Evolutionary conservation across 1,140 invertebrate species (phyloP).

Genomic region (Trichonephila inaurata): DNA sequence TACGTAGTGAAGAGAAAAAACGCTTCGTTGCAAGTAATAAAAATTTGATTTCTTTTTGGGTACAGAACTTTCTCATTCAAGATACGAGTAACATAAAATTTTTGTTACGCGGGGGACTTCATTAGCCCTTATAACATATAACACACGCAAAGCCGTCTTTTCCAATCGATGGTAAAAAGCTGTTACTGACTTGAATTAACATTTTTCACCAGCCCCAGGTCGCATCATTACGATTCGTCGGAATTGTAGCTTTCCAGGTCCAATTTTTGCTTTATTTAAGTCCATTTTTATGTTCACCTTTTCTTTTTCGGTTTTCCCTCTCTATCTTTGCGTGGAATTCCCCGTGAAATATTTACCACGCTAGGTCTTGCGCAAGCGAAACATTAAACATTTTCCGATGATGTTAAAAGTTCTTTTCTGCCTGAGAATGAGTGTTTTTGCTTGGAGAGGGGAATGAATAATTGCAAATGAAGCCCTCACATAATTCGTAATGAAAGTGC

Average conservation of each 20-base stretch:
- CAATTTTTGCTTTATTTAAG: conserved; percentile 18
- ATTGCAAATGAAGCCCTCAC: background rate
- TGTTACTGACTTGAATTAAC: conserved; percentile 37
- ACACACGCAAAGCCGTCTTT: background rate
- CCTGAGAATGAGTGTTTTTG: background rate
- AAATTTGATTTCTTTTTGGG: background rate
- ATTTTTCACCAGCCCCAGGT: background rate
- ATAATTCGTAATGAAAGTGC: background rate
- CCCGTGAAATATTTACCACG: background rate
- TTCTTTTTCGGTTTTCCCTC: background rate
- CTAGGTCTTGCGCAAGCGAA: background rate
- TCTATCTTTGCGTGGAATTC: background rate
- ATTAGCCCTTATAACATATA: background rate
- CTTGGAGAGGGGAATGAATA: background rate
- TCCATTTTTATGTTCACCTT: background rate
- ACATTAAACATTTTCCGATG: conserved; percentile 52
- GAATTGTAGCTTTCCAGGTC: background rate
- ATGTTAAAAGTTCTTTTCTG: background rate
- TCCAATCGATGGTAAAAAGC: conserved; percentile 41
- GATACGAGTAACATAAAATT: background rate
- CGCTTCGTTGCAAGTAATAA: background rate
- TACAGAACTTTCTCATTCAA: no score
- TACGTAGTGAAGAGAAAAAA: no score
- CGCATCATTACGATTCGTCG: conserved; percentile 21
- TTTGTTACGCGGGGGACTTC: background rate